Base-by-base conservation (phyloP, 2,113 vertebrate species). In the Saguinus midas region DNA sequence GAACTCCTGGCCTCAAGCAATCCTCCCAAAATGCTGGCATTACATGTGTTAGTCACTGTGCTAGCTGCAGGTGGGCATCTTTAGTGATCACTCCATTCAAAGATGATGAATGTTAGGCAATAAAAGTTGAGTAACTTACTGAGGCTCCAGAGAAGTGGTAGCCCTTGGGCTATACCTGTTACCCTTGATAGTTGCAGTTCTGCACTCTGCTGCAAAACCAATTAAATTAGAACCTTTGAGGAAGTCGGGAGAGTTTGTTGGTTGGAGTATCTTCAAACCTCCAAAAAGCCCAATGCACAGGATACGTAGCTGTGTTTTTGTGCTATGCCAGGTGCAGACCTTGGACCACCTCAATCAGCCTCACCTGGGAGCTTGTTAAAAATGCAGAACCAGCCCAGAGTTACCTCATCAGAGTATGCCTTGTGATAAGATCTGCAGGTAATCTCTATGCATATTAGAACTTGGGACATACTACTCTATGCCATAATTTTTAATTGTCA, bases 391-490 rank as follows among this genome's bases (percentile, higher is more conserved):
- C 45, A n/a, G 21, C 23, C 43, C 1, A 66, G 35, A 48, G 8
- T 35, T 3, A 1, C 4, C 1, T 37, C 52, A 18, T 45, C 37
- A 13, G 50, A 45, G 68, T 1, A 0, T 23, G 12, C 25, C 32
- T 35, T 32, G 6, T 52, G 52, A 55, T 23, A 35, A 29, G 17
- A 17, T 11, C 76, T 8, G 11, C 45, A 35, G 48, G 61, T 13
- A 10, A 29, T 9, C 14, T 40, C 45, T 14, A 1, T 3, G 55
- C 45, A 18, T 25, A 6, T 21, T 29, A 50, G 25, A 66, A 23
- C 11, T 68, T 10, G 27, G 68, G 76, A 55, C 50, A 23, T n/a
- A 16, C 35, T 55, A 11, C 27, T 70, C 4, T 4, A 43, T 43
- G 32, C 21, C 37, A 7, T 16, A 14, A 0, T 9, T 58, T 66